phyloP scores from a whole-genome alignment of 2,888 invertebrate genomes.

The Lottia gigantea region DNA sequence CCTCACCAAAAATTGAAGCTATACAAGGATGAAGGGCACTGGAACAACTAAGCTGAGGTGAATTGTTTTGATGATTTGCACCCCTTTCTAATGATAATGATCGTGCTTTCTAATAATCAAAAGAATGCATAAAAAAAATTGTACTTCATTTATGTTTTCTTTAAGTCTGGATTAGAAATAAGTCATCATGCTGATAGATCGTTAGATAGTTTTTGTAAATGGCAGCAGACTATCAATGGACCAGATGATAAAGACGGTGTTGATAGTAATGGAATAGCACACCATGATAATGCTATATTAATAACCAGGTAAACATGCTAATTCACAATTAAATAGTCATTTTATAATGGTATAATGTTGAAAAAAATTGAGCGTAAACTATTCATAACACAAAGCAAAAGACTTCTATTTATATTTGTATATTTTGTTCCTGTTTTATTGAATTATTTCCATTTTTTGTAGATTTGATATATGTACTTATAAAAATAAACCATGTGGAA shows the following conservation, averaged over 20 bases:
- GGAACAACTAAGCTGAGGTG: neutral
- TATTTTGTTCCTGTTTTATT: neutral
- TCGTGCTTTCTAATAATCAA: neutral
- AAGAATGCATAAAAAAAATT: neutral
- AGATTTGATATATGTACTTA: slow-evolving; percentile 65
- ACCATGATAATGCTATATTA: slow-evolving; percentile 66
- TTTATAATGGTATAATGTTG: too few species aligned
- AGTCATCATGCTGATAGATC: slow-evolving; percentile 65
- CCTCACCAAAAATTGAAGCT: too few species aligned
- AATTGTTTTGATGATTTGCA: too few species aligned
- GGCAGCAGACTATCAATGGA: slow-evolving; percentile 61
- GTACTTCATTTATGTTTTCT: neutral
- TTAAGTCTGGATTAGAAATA: slow-evolving; percentile 48
- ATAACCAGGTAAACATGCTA: slow-evolving; percentile 57
- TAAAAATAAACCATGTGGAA: slow-evolving; percentile 64
- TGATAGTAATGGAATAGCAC: slow-evolving; percentile 33
- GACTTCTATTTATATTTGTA: too few species aligned
- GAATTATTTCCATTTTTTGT: slow-evolving; percentile 27
- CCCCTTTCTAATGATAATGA: neutral
- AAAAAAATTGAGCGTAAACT: too few species aligned
- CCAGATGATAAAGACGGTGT: slow-evolving; percentile 28
- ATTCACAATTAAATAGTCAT: too few species aligned
- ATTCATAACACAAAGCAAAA: too few species aligned
- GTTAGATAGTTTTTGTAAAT: slow-evolving; percentile 66
- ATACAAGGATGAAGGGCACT: too few species aligned